phyloP scores from a whole-genome alignment of 2,113 vertebrate species.

The Apteryx mantelli region DNA sequence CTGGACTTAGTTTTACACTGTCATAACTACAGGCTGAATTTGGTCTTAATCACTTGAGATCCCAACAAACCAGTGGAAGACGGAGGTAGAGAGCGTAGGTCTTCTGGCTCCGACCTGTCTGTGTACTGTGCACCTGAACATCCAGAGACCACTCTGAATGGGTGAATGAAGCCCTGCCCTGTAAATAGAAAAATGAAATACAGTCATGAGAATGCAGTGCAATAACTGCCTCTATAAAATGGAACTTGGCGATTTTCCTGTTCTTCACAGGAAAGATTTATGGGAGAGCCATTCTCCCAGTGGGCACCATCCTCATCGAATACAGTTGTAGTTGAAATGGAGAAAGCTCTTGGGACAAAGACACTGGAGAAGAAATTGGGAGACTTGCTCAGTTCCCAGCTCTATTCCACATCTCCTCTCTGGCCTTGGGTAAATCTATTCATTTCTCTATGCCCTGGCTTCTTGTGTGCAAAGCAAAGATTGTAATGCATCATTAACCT shows the following conservation, averaged over 20 bases:
- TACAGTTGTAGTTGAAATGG: neutral
- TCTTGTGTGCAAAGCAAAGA: neutral
- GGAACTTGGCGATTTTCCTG: neutral
- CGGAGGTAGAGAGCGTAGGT: neutral
- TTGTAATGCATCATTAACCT: conserved; percentile 9
- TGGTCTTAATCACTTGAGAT: neutral
- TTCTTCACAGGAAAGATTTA: neutral
- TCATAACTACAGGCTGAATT: neutral
- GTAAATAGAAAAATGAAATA: neutral
- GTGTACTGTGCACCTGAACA: neutral
- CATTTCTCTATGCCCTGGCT: neutral
- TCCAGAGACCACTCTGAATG: neutral
- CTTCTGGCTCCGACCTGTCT: neutral
- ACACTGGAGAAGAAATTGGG: neutral
- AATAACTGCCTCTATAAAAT: neutral
- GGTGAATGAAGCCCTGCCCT: neutral
- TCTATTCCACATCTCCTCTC: neutral
- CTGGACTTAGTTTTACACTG: neutral
- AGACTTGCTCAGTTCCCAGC: neutral
- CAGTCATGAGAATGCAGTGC: neutral
- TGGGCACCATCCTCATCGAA: neutral
- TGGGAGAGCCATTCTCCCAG: neutral
- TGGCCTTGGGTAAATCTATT: conserved; percentile 12
- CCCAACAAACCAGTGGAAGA: neutral
- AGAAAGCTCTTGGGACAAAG: neutral